Evolutionary conservation across 2,113 vertebrate species (phyloP).

Genomic region (Actenoides hombroni): DNA sequence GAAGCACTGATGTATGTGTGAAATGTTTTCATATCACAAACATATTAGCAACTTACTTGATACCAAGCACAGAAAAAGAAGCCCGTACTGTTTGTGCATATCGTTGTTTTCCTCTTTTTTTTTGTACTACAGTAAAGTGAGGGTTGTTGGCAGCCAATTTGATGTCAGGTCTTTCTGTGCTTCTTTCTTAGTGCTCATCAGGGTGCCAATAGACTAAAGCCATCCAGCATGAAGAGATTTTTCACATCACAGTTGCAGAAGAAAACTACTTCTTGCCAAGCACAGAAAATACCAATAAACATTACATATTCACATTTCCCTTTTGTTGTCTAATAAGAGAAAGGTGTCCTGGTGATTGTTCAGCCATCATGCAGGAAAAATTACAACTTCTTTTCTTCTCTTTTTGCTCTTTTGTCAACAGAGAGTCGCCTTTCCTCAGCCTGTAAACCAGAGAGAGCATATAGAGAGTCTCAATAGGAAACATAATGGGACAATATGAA

Average conservation of each 20-base stretch:
- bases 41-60: constrained; percentile 57
- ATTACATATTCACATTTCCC: constrained; percentile 66
- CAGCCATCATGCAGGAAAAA: constrained; percentile 51
- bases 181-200: constrained; percentile 70
- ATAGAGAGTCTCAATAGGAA: not conserved
- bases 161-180: constrained; percentile 74
- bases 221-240: constrained; percentile 63
- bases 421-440: not conserved
- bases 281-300: constrained; percentile 71
- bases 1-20: constrained; percentile 29
- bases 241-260: constrained; percentile 66
- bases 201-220: constrained; percentile 67
- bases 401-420: constrained; percentile 46
- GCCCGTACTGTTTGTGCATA: constrained; percentile 46
- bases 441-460: not conserved
- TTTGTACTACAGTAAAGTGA: constrained; percentile 56
- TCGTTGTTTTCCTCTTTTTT: constrained; percentile 54
- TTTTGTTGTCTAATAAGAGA: constrained; percentile 71
- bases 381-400: constrained; percentile 56
- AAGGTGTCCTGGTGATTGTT: constrained; percentile 55
- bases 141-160: constrained; percentile 65
- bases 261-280: constrained; percentile 53
- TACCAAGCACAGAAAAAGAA: constrained; percentile 36
- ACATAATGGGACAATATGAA: constrained; percentile 8
- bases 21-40: constrained; percentile 54